phyloP scores from a whole-genome alignment of 2,797 vertebrate species.

The Helostoma temminkii region DNA sequence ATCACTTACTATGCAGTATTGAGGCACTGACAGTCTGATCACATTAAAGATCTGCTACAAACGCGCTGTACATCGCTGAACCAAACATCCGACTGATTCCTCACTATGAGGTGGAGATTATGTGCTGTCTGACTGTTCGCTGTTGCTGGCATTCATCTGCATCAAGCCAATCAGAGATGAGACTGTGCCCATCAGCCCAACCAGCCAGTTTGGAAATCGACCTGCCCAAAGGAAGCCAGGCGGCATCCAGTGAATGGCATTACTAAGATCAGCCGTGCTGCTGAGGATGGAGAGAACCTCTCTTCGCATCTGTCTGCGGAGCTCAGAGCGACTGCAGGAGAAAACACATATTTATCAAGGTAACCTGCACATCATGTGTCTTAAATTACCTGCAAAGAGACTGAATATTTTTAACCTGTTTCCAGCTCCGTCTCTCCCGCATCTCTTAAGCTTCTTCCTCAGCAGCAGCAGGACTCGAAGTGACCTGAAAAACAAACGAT shows the following conservation, averaged over 20 bases:
- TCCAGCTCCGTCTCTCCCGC: slow-evolving; percentile 16
- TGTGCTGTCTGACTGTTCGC: slow-evolving; percentile 35
- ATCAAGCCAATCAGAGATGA: slow-evolving; percentile 91
- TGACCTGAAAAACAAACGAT: slow-evolving; percentile 81
- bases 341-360: background rate
- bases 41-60: slow-evolving; percentile 3
- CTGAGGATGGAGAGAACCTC: slow-evolving; percentile 87
- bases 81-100: background rate
- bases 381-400: background rate
- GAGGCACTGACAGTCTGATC: slow-evolving; percentile 1
- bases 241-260: slow-evolving; percentile 95
- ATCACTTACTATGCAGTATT: background rate
- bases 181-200: slow-evolving; percentile 92
- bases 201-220: slow-evolving; percentile 89
- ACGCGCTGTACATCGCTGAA: background rate
- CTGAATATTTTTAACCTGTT: slow-evolving; percentile 46
- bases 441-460: slow-evolving; percentile 76
- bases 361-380: background rate
- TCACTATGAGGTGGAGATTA: slow-evolving; percentile 24
- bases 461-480: slow-evolving; percentile 85
- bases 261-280: slow-evolving; percentile 88
- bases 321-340: slow-evolving; percentile 51
- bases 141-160: slow-evolving; percentile 73
- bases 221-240: slow-evolving; percentile 93
- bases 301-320: slow-evolving; percentile 72